Evolutionary conservation across 35 echinoderm and acorn worm genomes (phyloP).

Genomic region (Stichopus chloronotus): DNA sequence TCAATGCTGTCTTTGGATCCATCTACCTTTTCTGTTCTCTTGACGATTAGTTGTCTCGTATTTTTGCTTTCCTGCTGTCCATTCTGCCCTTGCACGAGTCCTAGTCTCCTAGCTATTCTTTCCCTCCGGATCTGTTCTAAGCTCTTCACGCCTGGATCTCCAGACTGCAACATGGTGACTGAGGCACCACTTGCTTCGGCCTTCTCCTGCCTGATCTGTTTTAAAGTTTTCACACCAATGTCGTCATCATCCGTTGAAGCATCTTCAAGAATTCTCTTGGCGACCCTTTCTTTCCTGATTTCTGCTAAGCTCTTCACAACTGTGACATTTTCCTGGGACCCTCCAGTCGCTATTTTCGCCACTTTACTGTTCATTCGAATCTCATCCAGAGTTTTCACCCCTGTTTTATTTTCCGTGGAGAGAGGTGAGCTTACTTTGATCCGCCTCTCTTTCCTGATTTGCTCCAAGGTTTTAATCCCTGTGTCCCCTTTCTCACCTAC

Average conservation of each 20-base stretch:
- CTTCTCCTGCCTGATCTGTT: background rate
- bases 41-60: background rate
- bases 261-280: background rate
- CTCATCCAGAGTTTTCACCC: constrained; percentile 6
- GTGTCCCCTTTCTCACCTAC: constrained; percentile 3
- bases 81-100: background rate
- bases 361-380: background rate
- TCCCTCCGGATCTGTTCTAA: constrained; percentile 17
- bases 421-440: background rate
- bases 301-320: background rate
- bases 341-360: background rate
- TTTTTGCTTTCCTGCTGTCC: background rate
- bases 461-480: constrained; percentile 21
- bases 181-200: background rate
- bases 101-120: constrained; percentile 9
- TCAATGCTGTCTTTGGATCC: background rate
- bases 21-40: background rate
- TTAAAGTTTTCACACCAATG: constrained; percentile 3
- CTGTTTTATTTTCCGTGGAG: background rate
- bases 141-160: background rate
- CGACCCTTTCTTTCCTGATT: background rate
- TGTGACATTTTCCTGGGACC: background rate
- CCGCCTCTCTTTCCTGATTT: background rate
- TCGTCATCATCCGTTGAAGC: background rate
- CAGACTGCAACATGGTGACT: background rate